phyloP scores from a whole-genome alignment of 2,797 vertebrate species.

The Craterocephalus amniculus region DNA sequence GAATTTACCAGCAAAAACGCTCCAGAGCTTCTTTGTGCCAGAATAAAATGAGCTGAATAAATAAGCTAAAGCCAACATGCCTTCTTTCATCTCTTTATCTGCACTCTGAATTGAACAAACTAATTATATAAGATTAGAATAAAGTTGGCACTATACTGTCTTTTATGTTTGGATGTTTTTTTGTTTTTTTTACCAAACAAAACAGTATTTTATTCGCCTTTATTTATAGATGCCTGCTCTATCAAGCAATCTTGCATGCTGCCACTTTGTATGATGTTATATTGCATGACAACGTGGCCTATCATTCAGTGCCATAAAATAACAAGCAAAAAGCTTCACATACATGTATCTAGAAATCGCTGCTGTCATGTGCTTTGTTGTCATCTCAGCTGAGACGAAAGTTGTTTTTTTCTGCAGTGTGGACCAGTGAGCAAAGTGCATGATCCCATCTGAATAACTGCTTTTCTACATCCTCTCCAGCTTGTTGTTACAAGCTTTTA shows the following conservation, averaged over 20 bases:
- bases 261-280: neutral
- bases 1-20: neutral
- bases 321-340: too few relatives aligned
- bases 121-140: neutral
- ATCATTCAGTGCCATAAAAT: too few relatives aligned
- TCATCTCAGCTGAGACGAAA: too few relatives aligned
- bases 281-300: too few relatives aligned
- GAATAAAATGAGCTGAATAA: conserved; percentile 1
- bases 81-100: conserved; percentile 43
- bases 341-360: too few relatives aligned
- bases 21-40: neutral
- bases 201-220: neutral
- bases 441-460: too few relatives aligned
- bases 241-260: neutral
- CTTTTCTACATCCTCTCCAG: neutral
- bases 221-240: too few relatives aligned
- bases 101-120: neutral
- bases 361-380: too few relatives aligned
- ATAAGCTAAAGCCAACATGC: conserved; percentile 42
- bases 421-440: neutral
- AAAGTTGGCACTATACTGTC: too few relatives aligned
- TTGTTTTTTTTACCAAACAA: too few relatives aligned
- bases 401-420: neutral
- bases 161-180: too few relatives aligned
- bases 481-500: neutral